Conservation (phyloP, 1,140 invertebrate genomes). For the Hirudo medicinalis region DNA sequence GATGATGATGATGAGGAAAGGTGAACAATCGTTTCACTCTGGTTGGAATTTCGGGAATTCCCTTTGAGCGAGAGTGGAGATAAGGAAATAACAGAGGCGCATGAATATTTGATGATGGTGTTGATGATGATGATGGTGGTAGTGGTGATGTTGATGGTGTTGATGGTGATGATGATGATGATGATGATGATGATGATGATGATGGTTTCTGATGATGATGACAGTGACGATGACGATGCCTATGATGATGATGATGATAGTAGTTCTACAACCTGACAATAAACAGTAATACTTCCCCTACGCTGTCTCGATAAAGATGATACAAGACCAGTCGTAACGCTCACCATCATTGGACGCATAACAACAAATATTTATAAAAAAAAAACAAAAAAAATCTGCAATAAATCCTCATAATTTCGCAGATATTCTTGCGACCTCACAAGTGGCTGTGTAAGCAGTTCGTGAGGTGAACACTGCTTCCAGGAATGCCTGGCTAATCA, state of each 20-base stretch:
- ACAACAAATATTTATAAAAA: too few species aligned
- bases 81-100: background rate
- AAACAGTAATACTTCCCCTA: too few species aligned
- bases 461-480: too few species aligned
- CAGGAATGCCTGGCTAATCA: too few species aligned
- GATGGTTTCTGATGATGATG: conserved; percentile 1
- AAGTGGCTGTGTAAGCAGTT: too few species aligned
- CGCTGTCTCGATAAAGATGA: too few species aligned
- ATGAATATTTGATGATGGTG: background rate
- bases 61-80: background rate
- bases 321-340: too few species aligned
- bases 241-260: conserved; percentile 4
- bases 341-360: too few species aligned
- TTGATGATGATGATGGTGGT: background rate
- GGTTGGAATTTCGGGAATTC: background rate
- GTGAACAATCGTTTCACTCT: background rate
- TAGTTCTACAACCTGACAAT: background rate
- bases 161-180: conserved; percentile 7
- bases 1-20: background rate
- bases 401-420: too few species aligned
- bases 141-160: background rate
- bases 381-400: too few species aligned
- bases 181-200: conserved; percentile 12
- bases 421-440: too few species aligned
- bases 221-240: background rate